These are phyloP conservation scores for Stenodera caucasica DNA, from an alignment of 2,888 invertebrate species.

Conservation along the genomic window DNA sequence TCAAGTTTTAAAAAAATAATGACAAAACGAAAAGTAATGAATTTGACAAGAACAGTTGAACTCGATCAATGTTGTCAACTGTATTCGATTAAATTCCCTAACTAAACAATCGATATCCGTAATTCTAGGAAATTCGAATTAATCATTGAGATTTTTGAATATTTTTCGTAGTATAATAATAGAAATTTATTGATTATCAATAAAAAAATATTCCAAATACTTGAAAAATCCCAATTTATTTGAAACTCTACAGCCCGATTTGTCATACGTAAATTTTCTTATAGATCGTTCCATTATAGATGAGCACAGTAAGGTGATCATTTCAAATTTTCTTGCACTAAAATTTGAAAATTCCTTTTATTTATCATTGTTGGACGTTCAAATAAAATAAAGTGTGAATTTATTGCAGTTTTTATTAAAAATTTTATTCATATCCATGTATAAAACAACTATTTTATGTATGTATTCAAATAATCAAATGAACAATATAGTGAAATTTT, in stretches of 20 bases:
- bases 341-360: too few relatives aligned
- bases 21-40: constrained; percentile 20
- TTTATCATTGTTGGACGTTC: too few relatives aligned
- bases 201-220: too few relatives aligned
- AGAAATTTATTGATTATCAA: neutral
- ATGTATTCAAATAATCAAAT: neutral
- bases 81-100: constrained; percentile 9
- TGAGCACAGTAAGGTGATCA: too few relatives aligned
- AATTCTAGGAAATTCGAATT: constrained; percentile 22
- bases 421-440: neutral
- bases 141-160: constrained; percentile 18
- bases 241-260: too few relatives aligned
- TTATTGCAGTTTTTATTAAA: neutral
- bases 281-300: too few relatives aligned
- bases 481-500: too few relatives aligned
- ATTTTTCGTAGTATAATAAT: constrained; percentile 11
- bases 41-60: constrained; percentile 24
- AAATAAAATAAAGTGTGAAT: too few relatives aligned
- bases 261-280: too few relatives aligned
- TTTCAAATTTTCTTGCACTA: too few relatives aligned
- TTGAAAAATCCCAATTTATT: too few relatives aligned
- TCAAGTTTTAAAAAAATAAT: constrained; percentile 4
- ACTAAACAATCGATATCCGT: constrained; percentile 18
- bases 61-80: constrained; percentile 13
- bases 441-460: neutral